These are phyloP conservation scores for Lasioglossum figueresi DNA, from an alignment of 2,888 invertebrate genomes.

Conservation along the genomic window DNA sequence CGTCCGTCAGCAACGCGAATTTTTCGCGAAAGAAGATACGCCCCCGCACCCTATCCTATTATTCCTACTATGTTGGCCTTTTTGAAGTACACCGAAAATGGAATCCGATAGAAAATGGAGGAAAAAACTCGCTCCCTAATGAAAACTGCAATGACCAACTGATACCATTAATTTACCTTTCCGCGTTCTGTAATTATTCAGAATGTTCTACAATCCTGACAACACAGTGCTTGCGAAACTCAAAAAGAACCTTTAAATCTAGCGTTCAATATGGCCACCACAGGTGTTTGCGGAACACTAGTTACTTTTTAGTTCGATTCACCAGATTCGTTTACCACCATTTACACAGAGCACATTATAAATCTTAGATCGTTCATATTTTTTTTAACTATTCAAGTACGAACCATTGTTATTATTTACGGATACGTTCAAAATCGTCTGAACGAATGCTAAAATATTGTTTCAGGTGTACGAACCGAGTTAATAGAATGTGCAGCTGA, in stretches of 20 bases:
- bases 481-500: no score
- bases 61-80: neutral
- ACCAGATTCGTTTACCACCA: no score
- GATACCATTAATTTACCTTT: neutral
- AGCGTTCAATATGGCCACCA: neutral
- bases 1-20: slow-evolving; percentile 22
- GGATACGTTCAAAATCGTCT: no score
- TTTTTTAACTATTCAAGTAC: neutral
- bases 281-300: no score
- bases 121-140: neutral
- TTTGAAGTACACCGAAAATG: neutral
- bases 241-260: neutral
- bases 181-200: neutral
- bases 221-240: neutral
- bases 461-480: no score
- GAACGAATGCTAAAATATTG: no score
- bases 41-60: neutral
- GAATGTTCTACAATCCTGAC: neutral
- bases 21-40: slow-evolving; percentile 31
- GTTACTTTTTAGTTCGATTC: no score
- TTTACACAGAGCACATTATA: neutral
- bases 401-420: no score
- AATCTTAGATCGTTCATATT: neutral
- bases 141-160: neutral
- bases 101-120: neutral